Conservation (phyloP, 2,113 vertebrate genomes). For the Grantiella picta region DNA sequence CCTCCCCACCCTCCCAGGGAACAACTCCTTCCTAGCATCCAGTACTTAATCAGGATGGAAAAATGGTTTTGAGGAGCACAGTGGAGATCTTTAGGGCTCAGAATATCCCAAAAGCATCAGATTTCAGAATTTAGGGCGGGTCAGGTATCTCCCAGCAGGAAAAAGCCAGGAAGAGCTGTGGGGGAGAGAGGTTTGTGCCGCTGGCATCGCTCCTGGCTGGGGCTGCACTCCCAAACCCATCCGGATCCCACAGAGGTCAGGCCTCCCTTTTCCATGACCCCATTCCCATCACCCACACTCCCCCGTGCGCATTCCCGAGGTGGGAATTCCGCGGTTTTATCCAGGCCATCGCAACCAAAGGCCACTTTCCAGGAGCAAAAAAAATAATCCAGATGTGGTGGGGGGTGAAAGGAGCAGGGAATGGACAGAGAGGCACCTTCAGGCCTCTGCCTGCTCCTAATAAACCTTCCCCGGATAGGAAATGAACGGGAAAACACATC, state of each 20-base stretch:
- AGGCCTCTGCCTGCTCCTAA: neutral
- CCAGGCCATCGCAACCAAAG: fast-evolving
- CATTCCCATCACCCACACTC: neutral
- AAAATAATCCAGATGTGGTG: neutral
- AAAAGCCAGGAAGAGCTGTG: fast-evolving
- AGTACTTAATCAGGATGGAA: fast-evolving
- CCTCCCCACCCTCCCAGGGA: neutral
- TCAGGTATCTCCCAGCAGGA: fast-evolving
- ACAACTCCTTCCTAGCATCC: neutral
- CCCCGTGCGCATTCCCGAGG: neutral
- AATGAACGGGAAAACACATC: fast-evolving
- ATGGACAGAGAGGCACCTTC: neutral
- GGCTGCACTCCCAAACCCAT: neutral
- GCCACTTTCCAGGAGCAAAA: neutral
- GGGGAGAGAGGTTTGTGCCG: neutral
- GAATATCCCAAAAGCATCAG: neutral
- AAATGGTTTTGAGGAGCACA: neutral
- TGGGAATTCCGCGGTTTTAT: neutral
- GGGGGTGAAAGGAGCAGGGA: neutral
- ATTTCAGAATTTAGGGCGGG: neutral
- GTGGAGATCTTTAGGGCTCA: fast-evolving
- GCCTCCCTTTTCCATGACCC: neutral
- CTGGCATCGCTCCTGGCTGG: neutral
- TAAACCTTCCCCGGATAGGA: neutral
- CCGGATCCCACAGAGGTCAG: neutral